phyloP scores from a whole-genome alignment of 2,113 vertebrate genomes.

The Aptenodytes patagonicus region DNA sequence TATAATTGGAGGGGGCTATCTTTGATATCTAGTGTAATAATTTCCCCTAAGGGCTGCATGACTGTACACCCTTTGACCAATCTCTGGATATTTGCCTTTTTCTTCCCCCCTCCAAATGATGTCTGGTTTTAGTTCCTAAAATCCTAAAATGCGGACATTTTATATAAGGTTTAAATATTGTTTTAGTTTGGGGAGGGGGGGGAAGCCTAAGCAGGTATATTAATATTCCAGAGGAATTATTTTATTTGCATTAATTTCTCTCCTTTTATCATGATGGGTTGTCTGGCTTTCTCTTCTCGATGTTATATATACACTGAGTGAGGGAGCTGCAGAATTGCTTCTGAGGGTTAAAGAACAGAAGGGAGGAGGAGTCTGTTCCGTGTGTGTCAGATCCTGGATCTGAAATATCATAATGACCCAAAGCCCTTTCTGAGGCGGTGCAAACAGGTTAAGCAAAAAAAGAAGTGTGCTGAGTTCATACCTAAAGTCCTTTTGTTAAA shows the following conservation, averaged over 20 bases:
- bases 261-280: not conserved
- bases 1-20: not conserved
- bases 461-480: not conserved
- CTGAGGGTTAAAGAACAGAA: not conserved
- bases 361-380: not conserved
- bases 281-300: not conserved
- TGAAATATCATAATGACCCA: not conserved
- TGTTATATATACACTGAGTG: not conserved
- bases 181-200: not conserved
- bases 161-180: not conserved
- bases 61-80: not conserved
- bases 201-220: accelerated
- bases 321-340: not conserved
- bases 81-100: not conserved
- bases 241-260: not conserved
- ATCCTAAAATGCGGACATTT: not conserved
- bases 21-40: not conserved
- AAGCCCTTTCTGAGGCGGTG: not conserved
- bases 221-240: not conserved
- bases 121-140: not conserved
- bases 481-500: not conserved
- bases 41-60: not conserved
- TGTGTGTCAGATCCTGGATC: not conserved
- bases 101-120: not conserved
- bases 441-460: not conserved